Evolutionary conservation across 2,113 vertebrate species (phyloP), one percentile per base, ranked within the genome.

Genomic region (Neodontobutis hainanensis): DNA sequence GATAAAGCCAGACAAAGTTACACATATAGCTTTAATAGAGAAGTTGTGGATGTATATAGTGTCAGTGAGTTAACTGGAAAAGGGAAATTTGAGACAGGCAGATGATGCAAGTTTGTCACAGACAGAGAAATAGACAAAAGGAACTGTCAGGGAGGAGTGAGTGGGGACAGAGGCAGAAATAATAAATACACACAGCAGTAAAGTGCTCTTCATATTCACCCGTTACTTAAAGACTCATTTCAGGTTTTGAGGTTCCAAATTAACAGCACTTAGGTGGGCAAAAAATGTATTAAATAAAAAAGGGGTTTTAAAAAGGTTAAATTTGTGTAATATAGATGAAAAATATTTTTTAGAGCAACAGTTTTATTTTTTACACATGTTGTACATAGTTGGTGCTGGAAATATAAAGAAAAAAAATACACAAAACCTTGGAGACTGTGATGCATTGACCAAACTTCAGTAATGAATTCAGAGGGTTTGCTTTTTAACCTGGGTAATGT

Each of bases 51-150:
- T 19, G 19, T 8, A 65, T 27, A 19, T 19, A 14, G 51, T 19
- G 38, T 78, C 56, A 78, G 70, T 15, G 4, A 51, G 58, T 62
- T 48, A 68, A 76, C 8, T 48, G 66, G 61, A 47, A 68, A 42
- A 52, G 35, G 64, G 71, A 73, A 80, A 75, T 82, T 61, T 64
- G 69, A 78, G 52, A 73, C 50, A 69, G 65, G 75, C 59, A 68
- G 83, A 80, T 84, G 83, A 83, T 66, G 77, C 56, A 75, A 78
- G 63, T 78, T 61, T 61, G 70, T 72, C 73, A 78, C 79, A 53
- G 36, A 80, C 50, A 61, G 59, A 70, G 78, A 82, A 66, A 75
- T 46, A 75, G 74, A 85, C 72, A 81, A 72, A 77, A 65, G 52
- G 56, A 60, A 52, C 69, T 0, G 43, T 50, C 53, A 80, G 75